These are phyloP conservation scores for Halictus quadricinctus DNA, from an alignment of 2,888 invertebrate genomes.

Conservation along the genomic window DNA sequence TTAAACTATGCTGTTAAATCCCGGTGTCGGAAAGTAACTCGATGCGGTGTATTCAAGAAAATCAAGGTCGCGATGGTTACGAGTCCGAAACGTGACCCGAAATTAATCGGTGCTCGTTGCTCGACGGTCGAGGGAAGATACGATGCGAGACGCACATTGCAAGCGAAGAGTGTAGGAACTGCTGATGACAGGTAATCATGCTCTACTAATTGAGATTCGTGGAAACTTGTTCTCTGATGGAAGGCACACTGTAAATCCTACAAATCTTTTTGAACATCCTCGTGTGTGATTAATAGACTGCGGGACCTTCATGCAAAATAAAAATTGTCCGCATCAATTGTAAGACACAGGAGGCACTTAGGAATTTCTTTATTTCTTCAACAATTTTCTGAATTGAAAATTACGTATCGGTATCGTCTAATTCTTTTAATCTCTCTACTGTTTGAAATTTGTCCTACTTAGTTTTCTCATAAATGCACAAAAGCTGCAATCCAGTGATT, in stretches of 20 bases:
- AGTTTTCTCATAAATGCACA: too few species aligned
- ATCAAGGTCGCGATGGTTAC: not conserved
- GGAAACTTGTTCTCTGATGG: not conserved
- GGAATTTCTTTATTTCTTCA: too few species aligned
- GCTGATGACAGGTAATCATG: not conserved
- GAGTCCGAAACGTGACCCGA: not conserved
- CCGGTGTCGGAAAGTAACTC: not conserved
- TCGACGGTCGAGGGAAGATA: not conserved
- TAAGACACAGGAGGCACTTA: too few species aligned
- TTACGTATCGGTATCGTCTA: too few species aligned
- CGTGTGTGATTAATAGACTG: too few species aligned
- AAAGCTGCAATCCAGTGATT: too few species aligned
- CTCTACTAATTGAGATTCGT: not conserved
- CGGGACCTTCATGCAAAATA: too few species aligned
- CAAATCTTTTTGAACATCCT: not conserved
- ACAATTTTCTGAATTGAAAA: too few species aligned
- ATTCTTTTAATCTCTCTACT: too few species aligned
- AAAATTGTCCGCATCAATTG: too few species aligned
- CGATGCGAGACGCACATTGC: not conserved
- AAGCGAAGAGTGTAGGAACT: not conserved
- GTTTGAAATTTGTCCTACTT: too few species aligned
- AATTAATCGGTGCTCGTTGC: not conserved
- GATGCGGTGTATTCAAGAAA: conserved; percentile 2
- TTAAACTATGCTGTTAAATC: not conserved
- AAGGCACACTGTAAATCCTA: not conserved